Base-by-base conservation (phyloP, 2,888 invertebrate species). In the Lasioglossum malachurum region DNA sequence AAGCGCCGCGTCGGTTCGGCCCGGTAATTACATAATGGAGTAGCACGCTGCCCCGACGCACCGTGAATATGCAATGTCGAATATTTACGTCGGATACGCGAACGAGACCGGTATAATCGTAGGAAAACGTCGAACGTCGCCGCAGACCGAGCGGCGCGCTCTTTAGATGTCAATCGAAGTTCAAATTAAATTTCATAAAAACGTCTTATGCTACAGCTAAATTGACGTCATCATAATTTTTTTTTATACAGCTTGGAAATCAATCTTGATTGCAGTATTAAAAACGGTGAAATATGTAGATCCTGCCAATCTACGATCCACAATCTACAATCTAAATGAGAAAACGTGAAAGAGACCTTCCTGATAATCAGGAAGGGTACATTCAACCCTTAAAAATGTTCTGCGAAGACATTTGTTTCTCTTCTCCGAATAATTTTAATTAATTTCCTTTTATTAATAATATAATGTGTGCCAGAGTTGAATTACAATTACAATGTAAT, bases 1-100 rank as follows among this genome's bases (percentile, higher is more conserved):
- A 74, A 81, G 67, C 76, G 23, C 41, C 75, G 31, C 23, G n/a
- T 73, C 83, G 19, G 41, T 46, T 73, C 82, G 16, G 41, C 49
- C 60, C 38, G 82, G 73, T 73, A 57, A 81, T 81, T 78, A 72
- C 46, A 38, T 79, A 81, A 81, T 80, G 38, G 77, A 31, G 76
- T 27, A 49, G 23, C 75, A 46, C 57, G 53, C 80, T 75, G 69
- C 80, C 80, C n/a, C 67, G 67, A 44, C 80, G 82, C n/a, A 41
- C 41, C 44, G 53, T 77, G 76, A 53, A 64, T 80, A 64, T 60
- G 38, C 72, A 53, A 75, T 76, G 38, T 81, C 69, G 81, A 72
- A 74, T 81, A 84, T 81, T 84, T 84, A 73, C 73, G 75, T 78
- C 74, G 23, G 60, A 35, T 35, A 35, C 35, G 35, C 35, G 64